Conservation (phyloP, 2,888 invertebrate species). For the Chrysolina oricalcia region DNA sequence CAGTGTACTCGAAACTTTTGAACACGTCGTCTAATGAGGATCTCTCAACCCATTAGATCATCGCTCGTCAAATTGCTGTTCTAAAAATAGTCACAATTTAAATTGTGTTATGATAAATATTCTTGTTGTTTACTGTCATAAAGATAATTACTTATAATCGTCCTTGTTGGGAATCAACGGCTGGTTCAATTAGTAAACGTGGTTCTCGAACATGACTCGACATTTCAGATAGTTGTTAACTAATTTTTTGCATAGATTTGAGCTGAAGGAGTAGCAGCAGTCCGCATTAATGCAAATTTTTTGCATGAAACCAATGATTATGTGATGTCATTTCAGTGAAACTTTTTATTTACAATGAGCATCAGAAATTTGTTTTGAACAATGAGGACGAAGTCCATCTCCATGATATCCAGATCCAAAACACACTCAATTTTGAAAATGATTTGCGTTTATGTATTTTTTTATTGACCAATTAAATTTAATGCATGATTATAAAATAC, state of each 20-base stretch:
- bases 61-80: background rate
- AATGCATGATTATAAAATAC: no score
- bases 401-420: no score
- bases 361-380: no score
- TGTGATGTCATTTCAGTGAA: no score
- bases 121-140: slow-evolving; percentile 18
- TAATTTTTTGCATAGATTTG: background rate
- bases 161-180: background rate
- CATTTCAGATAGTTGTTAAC: background rate
- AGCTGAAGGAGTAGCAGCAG: background rate
- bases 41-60: background rate
- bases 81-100: slow-evolving; percentile 8
- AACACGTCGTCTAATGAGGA: background rate
- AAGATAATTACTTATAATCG: slow-evolving; percentile 1
- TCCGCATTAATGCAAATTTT: background rate
- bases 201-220: background rate
- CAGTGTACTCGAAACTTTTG: background rate
- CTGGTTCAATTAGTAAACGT: slow-evolving; percentile 4
- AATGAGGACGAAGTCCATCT: no score
- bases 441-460: no score
- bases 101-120: slow-evolving; percentile 16
- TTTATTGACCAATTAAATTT: no score
- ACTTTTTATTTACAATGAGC: no score
- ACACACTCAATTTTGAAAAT: no score
- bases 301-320: no score